Conservation (phyloP, 92 coral and sea anemone species). For the Palythoa heliodiscus region DNA sequence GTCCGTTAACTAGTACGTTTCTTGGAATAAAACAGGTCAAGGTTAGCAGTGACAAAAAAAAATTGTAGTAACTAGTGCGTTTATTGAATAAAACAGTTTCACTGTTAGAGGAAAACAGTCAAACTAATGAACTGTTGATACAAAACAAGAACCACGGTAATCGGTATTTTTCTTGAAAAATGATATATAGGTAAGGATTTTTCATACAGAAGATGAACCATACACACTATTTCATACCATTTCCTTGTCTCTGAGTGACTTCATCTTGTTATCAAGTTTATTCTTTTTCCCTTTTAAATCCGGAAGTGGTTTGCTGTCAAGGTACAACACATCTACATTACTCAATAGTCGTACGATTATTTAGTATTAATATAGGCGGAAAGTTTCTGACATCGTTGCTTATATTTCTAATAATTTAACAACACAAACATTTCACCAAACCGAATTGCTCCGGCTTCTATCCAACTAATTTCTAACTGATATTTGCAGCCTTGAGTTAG, state of each 20-base stretch:
- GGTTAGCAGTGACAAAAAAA: background rate
- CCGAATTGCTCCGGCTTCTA: too few relatives aligned
- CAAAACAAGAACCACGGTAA: background rate
- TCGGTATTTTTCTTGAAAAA: background rate
- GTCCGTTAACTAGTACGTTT: background rate
- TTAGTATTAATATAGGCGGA: background rate
- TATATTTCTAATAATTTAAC: too few relatives aligned
- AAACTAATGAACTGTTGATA: too few relatives aligned
- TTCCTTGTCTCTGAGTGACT: constrained; percentile 71
- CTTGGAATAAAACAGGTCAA: background rate
- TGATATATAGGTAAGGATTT: background rate
- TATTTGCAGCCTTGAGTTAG: background rate
- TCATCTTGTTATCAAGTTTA: constrained; percentile 64
- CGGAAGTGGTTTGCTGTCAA: constrained; percentile 34
- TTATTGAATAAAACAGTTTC: background rate
- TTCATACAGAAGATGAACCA: background rate
- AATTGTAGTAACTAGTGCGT: background rate
- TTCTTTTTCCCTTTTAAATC: constrained; percentile 63
- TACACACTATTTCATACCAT: constrained; percentile 52
- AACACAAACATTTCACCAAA: too few relatives aligned
- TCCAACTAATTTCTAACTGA: too few relatives aligned
- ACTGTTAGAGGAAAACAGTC: too few relatives aligned
- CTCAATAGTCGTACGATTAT: background rate
- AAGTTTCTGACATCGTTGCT: too few relatives aligned
- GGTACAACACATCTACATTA: background rate